Percentiles rank a stretch among this genome's conserved stretches.
phyloP scores from a whole-genome alignment of 2,113 vertebrate species.

The Cheirogaleus medius region DNA sequence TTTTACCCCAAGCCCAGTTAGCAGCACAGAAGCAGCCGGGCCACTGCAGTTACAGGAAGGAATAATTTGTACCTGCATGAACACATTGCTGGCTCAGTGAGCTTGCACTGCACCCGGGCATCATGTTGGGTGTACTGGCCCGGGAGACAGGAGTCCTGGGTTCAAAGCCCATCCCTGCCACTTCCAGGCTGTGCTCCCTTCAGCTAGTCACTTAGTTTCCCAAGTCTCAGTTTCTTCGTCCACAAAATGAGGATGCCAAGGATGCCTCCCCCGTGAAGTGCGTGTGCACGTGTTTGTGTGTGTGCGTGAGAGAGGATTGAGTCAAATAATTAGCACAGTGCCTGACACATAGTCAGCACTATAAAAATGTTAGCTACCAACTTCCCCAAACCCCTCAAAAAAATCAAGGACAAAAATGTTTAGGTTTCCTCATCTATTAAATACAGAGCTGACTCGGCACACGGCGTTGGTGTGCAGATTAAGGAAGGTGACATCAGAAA shows the following conservation, averaged over 20 bases:
- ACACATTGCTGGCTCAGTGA: accelerated
- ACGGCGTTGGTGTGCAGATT: neutral
- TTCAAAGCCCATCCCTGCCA: neutral
- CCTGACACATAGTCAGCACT: neutral
- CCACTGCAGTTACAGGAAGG: accelerated
- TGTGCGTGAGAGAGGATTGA: neutral
- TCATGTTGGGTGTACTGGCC: accelerated
- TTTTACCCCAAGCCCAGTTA: neutral
- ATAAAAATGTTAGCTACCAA: neutral
- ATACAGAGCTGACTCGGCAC: neutral
- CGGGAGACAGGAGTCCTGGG: neutral
- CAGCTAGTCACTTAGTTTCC: accelerated
- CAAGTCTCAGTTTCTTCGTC: neutral
- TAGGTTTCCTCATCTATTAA: neutral
- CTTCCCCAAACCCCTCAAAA: neutral
- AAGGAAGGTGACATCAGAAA: neutral
- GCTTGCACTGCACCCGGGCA: accelerated
- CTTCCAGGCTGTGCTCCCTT: neutral
- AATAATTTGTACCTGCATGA: neutral
- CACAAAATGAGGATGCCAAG: too few relatives aligned
- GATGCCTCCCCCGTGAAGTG: accelerated
- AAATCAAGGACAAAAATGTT: neutral
- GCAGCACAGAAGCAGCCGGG: accelerated
- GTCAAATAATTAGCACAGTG: neutral
- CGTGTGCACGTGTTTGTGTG: too few relatives aligned